Base-by-base conservation (phyloP, 92 coral and sea anemone genomes). In the Porites lobata region DNA sequence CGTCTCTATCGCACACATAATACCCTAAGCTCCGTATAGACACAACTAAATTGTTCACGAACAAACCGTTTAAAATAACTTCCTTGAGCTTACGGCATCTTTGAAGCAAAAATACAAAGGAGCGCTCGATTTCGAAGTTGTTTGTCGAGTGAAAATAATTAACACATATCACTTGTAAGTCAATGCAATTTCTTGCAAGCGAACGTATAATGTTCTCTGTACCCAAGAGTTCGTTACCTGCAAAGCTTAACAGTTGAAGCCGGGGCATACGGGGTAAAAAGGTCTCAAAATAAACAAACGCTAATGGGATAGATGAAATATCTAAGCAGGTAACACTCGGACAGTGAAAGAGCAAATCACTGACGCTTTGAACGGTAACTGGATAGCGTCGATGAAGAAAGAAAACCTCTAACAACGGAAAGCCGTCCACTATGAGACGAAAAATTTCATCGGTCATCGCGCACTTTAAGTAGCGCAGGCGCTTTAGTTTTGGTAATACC, bases 321-420 rank as follows among this genome's bases (percentile, higher is more conserved):
- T 94, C 96, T 13, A 94, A 78, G 78, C 94, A 91, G 3, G 90
- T 89, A 52, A 94, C 71, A 26, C 70, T 83, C 15, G 95, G 93
- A 50, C 97, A 94, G 64, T 82, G 74, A 53, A 84, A 59, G 20
- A 94, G 88, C 84, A 92, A 76, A 57, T 85, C 85, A 38, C 86
- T 81, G n/a, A 93, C 95, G 38, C 73, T 76, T 38, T 89, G 91
- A 7, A 94, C 90, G 19, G 90, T 94, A 79, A 94, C 91, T 18
- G 97, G 97, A 71, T 92, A 94, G 9, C 92, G 97, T 3, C 97
- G 74, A 38, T 91, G 87, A 24, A 94, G 92, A 24, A 92, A 92
- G 10, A 94, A 82, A 15, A 90, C 85, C 21, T 93, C 83, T 57
- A 92, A 70, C 6, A 71, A 58, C 65, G 93, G 94, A 76, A 86